Evolutionary conservation across 2,797 vertebrate species (phyloP), one percentile per base, ranked within the genome.

Genomic region (Lepus oiostolus): DNA sequence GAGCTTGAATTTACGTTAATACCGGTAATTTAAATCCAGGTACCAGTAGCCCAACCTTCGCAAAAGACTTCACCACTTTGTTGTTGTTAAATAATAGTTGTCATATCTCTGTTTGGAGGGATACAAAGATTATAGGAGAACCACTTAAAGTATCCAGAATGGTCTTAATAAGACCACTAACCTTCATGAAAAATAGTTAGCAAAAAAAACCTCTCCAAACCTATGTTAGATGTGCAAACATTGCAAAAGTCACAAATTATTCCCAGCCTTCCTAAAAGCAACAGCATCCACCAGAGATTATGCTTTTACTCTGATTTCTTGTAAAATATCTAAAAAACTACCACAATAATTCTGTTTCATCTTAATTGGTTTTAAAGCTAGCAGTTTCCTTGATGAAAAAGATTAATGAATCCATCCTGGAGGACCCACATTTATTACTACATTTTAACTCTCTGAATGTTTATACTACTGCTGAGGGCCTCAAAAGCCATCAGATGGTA

Each of bases 251-350:
- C 14, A 84, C 50, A 93, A 90, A 60, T 65, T 87, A 77, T 62
- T 85, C 91, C 74, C 42, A 74, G 91, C 24, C 54, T 47, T 84
- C 50, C 65, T 87, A 90, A 96, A 50, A 65, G 42, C 42, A 47
- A 21, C 93, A 84, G 24, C 52, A 60, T 17, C 62, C 0, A 0
- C 4, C 28, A 76, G 17, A 84, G n/a, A 67, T 90, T 38, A 32
- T 4, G 2, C 24, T 77, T 82, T 89, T 54, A 35, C n/a, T 72
- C 77, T 82, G 32, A 86, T 70, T 60, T 95, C 81, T 76, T 87
- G 35, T 54, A 63, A 93, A 89, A 91, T 91, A 94, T 35, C 60
- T 81, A 88, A 93, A 92, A 90, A 28, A 70, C 38, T 35, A 90
- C 30, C 38, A 86, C 24, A 72, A 62, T 93, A 67, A 87, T 63